Conservation (phyloP, 2,797 vertebrate genomes). For the Arremon brunneinucha region DNA sequence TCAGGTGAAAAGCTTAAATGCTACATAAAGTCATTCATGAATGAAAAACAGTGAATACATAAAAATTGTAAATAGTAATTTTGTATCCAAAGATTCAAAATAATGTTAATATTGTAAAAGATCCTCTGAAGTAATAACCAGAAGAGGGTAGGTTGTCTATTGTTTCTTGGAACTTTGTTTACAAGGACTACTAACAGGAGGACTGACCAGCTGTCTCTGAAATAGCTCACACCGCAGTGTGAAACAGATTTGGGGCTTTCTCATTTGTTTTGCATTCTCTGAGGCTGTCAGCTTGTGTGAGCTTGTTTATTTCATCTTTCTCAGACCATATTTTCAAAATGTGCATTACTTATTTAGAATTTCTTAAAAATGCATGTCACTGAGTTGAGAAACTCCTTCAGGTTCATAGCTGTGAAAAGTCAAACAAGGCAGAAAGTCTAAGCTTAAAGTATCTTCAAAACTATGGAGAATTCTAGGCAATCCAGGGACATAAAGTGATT, state of each 20-base stretch:
- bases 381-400: background rate
- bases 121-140: background rate
- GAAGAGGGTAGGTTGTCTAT: background rate
- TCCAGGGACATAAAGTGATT: background rate
- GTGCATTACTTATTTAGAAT: conserved; percentile 27
- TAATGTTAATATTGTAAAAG: background rate
- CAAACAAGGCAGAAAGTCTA: background rate
- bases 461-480: background rate
- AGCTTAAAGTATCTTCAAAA: background rate
- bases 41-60: background rate
- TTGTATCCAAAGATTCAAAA: background rate
- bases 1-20: background rate
- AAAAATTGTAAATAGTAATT: background rate
- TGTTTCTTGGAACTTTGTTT: background rate
- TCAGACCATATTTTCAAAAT: background rate
- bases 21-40: background rate
- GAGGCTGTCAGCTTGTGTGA: background rate
- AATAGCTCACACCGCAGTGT: background rate
- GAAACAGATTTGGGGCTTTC: background rate
- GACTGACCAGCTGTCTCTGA: background rate
- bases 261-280: background rate
- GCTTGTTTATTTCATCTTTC: background rate
- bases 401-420: background rate
- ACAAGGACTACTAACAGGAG: background rate
- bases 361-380: conserved; percentile 28